Evolutionary conservation across 2,888 invertebrate genomes (phyloP).

Genomic region (Kuschelorhynchus macadamiae): DNA sequence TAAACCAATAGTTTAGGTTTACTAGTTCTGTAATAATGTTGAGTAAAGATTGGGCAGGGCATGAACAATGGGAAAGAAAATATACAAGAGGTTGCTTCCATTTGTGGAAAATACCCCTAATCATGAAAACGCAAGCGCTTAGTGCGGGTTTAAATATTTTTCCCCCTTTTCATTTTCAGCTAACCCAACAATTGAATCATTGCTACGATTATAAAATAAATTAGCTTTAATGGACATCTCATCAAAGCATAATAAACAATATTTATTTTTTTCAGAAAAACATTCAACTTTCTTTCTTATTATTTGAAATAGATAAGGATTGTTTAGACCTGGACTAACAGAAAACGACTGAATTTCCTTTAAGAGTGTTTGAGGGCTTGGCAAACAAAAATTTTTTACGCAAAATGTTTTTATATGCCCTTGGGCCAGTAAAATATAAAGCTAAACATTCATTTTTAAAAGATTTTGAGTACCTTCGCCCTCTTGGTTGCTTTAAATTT

Average conservation of each 20-base stretch:
- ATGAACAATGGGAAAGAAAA: too few relatives aligned
- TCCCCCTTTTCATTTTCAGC: too few relatives aligned
- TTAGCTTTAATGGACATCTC: too few relatives aligned
- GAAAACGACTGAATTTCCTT: too few relatives aligned
- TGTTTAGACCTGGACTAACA: too few relatives aligned
- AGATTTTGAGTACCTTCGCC: slow-evolving; percentile 1
- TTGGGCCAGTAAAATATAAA: background rate
- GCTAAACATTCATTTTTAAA: slow-evolving; percentile 2
- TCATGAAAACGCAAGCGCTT: slow-evolving; percentile 11
- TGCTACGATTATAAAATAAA: too few relatives aligned
- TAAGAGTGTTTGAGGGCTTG: background rate
- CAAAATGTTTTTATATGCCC: background rate
- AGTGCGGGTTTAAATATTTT: slow-evolving; percentile 9
- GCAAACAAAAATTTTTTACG: too few relatives aligned
- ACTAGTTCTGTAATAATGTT: background rate
- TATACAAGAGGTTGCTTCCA: background rate
- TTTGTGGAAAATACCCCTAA: slow-evolving; percentile 9
- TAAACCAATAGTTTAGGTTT: slow-evolving; percentile 5
- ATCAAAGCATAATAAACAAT: too few relatives aligned
- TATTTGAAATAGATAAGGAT: too few relatives aligned
- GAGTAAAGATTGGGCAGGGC: too few relatives aligned
- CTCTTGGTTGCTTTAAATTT: background rate
- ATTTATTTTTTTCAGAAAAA: too few relatives aligned
- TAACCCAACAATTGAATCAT: background rate
- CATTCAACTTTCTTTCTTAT: too few relatives aligned